Percentiles rank a stretch among this genome's conserved stretches.
Conservation (phyloP, 1,140 invertebrate genomes). For the Orius laevigatus region DNA sequence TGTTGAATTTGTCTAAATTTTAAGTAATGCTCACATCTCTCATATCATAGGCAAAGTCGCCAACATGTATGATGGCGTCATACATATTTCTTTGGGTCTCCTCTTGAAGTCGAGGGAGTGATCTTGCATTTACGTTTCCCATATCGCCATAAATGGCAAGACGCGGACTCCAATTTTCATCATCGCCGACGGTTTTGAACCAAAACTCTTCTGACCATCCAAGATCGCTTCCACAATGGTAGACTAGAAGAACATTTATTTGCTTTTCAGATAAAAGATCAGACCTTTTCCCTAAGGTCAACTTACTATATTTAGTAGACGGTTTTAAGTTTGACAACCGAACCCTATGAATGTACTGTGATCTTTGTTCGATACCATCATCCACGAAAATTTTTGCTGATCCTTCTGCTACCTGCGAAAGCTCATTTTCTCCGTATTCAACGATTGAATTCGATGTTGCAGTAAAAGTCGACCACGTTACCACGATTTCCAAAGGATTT, state of each 20-base stretch:
- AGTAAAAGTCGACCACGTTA: constrained; percentile 78
- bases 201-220: constrained; percentile 66
- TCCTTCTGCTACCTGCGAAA: constrained; percentile 35
- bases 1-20: not conserved
- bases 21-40: constrained; percentile 37
- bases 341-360: constrained; percentile 69
- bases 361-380: constrained; percentile 47
- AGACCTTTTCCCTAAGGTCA: not conserved
- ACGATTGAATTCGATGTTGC: constrained; percentile 48
- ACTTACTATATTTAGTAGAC: constrained; percentile 43
- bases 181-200: constrained; percentile 47
- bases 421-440: constrained; percentile 47
- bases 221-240: constrained; percentile 58
- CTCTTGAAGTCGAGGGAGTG: constrained; percentile 57
- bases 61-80: constrained; percentile 80
- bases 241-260: constrained; percentile 35
- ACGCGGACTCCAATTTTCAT: constrained; percentile 52
- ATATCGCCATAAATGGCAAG: constrained; percentile 82
- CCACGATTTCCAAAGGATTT: constrained; percentile 49
- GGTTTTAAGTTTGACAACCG: constrained; percentile 38
- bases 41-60: constrained; percentile 95
- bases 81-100: constrained; percentile 62
- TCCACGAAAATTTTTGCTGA: constrained; percentile 52
- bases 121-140: constrained; percentile 78
- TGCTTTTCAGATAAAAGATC: too few species aligned